Base-by-base conservation (phyloP, 2,113 vertebrate genomes). In the Probosciger aterrimus region DNA sequence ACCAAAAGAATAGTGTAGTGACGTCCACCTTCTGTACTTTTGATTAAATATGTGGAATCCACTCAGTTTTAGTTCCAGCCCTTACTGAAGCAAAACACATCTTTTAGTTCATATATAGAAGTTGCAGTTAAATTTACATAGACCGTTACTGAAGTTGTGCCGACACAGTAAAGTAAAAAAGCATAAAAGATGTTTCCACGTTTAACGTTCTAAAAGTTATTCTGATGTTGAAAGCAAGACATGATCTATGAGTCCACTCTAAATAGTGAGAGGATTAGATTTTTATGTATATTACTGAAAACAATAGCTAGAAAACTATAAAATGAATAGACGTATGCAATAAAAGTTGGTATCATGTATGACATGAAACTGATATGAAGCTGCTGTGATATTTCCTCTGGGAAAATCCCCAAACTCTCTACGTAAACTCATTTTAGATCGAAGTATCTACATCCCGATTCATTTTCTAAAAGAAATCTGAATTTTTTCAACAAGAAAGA, bases 361-460 rank as follows among this genome's bases (percentile, higher is more conserved):
- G 31, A 23, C 28, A 41, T 28, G 24, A 46, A 85, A 67, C 3
- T 55, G 9, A 37, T 18, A 65, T 22, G 16, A 77, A 81, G 28
- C 9, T 35, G 47, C 35, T 22, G 14, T 1, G 2, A 7, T 44
- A 81, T n/a, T 65, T 92, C 73, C 44, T 24, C 17, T 52, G 41
- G 44, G 47, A 83, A 88, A 88, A 70, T 24, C 14, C 35, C 14
- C 7, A 3, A 25, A 52, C 93, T 97, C 94, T 96, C 97, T 96
- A 52, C 92, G 86, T 98, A 99, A 99, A 98, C 96, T 98, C 96
- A 98, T 98, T 98, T 98, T 94, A 96, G 95, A 97, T 97, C 97
- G 86, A 98, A 91, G 96, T 97, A 97, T 97, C 97, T 98, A 97
- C 94, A 98, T 98, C 96, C 98, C 97, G 93, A 92, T 98, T 96